Base-by-base conservation (phyloP, 2,797 vertebrate genomes). In the Chelonia mydas region DNA sequence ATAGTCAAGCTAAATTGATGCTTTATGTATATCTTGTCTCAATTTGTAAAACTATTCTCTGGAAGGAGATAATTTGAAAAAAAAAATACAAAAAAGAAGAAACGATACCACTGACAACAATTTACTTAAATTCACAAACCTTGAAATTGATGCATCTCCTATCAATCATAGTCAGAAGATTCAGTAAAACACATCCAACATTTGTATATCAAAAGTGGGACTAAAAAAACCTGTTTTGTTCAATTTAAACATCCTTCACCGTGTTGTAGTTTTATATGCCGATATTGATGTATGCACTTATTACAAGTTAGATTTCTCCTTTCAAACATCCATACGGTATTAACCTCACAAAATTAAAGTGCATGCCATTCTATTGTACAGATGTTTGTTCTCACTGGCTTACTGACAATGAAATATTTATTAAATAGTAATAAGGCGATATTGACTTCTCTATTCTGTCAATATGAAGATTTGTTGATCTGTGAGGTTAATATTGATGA, bases 91-190 rank as follows among this genome's bases (percentile, higher is more conserved):
- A 95, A 97, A 96, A 96, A 86, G 86, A 95, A 97, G 94, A 80
- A 97, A 89, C 0, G 10, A 97, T 97, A 97, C 93, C 91, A 97
- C 95, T 96, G 96, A 97, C 96, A 98, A 98, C 94, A 98, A 97
- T 97, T 97, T 97, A 96, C 96, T 98, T 97, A 97, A 97, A 98
- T 97, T 98, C 98, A 96, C 97, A 98, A 97, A 97, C 97, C 97
- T 97, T 98, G 97, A 98, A 98, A 98, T 96, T 94, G 96, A 97
- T 96, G 96, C 91, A 94, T 97, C 94, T 97, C 95, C 97, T 98
- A 98, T 98, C 98, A 98, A 95, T 98, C 97, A 97, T 77, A 95
- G 92, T 97, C 90, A 91, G 97, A 94, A 98, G 86, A 90, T 95
- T 96, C 72, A 95, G 96, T 92, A 97, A 98, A 97, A 97, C 95